A percentile compares a stretch with the other conserved stretches of the same genome.
These are phyloP conservation scores for Melopsittacus undulatus DNA, from an alignment of 2,797 vertebrate species.

Conservation along the genomic window DNA sequence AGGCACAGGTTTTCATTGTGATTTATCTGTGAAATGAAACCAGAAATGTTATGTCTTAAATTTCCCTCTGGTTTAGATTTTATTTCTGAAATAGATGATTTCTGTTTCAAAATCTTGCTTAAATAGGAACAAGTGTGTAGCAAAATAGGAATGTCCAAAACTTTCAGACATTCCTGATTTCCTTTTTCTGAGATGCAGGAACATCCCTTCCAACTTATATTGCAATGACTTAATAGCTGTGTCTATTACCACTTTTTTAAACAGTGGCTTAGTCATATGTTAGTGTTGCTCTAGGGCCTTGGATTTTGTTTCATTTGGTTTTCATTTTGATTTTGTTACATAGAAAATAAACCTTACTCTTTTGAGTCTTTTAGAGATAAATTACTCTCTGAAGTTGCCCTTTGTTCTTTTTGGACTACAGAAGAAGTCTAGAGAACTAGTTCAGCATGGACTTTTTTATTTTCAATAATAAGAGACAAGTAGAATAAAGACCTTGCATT, in stretches of 20 bases:
- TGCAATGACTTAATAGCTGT: neutral
- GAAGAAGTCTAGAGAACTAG: neutral
- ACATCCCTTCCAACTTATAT: neutral
- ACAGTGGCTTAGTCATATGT: neutral
- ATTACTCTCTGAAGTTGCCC: neutral
- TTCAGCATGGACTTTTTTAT: neutral
- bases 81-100: neutral
- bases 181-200: neutral
- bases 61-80: neutral
- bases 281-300: neutral
- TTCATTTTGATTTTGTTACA: neutral
- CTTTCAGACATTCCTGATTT: neutral
- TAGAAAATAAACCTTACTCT: neutral
- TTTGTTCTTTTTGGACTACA: neutral
- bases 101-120: neutral
- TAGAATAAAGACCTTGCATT: neutral
- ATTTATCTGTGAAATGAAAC: neutral
- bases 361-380: neutral
- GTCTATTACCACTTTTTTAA: neutral
- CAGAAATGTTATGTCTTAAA: neutral
- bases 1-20: neutral
- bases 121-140: neutral
- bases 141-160: neutral
- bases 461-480: neutral
- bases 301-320: neutral